These are phyloP conservation scores for Coremacera marginata DNA, from an alignment of 2,888 invertebrate genomes.

Conservation along the genomic window DNA sequence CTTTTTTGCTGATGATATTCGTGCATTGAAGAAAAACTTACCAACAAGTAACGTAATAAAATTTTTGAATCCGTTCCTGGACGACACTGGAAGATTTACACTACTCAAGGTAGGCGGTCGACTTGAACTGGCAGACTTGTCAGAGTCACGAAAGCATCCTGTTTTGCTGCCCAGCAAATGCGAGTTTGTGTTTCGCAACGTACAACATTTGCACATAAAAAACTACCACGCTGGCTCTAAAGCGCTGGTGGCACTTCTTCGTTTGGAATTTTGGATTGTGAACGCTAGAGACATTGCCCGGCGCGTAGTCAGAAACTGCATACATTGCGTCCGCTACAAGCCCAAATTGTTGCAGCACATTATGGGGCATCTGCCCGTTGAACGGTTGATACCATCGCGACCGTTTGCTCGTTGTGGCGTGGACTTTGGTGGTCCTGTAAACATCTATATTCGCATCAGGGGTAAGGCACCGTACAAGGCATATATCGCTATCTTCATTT, in stretches of 20 bases:
- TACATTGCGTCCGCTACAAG: too few relatives aligned
- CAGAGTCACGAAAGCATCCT: slow-evolving; percentile 28
- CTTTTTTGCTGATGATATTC: slow-evolving; percentile 39
- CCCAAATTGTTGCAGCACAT: background rate
- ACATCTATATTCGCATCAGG: slow-evolving; percentile 35
- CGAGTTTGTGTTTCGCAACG: slow-evolving; percentile 23
- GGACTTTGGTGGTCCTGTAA: slow-evolving; percentile 40
- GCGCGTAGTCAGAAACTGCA: background rate
- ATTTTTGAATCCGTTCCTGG: too few relatives aligned
- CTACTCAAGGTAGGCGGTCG: slow-evolving; percentile 43
- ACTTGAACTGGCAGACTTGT: slow-evolving; percentile 28
- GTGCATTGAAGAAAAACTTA: background rate
- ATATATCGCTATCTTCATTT: slow-evolving; percentile 38
- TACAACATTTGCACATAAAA: slow-evolving; percentile 26
- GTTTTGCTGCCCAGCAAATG: background rate
- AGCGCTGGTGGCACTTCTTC: slow-evolving; percentile 20
- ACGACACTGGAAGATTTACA: slow-evolving; percentile 25
- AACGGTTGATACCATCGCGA: slow-evolving; percentile 36
- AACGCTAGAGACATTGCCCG: background rate
- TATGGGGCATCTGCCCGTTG: slow-evolving; percentile 30
- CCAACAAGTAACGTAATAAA: background rate
- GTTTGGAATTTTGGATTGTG: slow-evolving; percentile 39
- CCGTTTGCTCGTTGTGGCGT: too few relatives aligned
- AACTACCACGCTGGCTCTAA: slow-evolving; percentile 40
- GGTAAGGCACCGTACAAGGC: slow-evolving; percentile 40